These are phyloP conservation scores for Drosophila austrosaltans DNA, from an alignment of 2,888 invertebrate species.

Conservation along the genomic window DNA sequence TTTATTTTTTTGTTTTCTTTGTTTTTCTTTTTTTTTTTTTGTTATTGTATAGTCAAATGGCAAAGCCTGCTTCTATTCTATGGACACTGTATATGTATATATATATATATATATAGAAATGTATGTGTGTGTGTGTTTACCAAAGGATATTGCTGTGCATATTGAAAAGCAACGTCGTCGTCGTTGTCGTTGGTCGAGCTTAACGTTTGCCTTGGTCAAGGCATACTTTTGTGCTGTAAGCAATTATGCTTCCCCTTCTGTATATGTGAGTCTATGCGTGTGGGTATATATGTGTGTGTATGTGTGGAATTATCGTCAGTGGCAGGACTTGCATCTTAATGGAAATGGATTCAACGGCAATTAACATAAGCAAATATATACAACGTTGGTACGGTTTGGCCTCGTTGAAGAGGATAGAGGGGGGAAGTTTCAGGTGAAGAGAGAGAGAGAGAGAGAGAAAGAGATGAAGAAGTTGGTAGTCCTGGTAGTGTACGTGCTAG, in stretches of 20 bases:
- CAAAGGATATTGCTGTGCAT: slow-evolving; percentile 79
- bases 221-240: slow-evolving; percentile 63
- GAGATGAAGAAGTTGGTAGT: slow-evolving; percentile 1
- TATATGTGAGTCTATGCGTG: slow-evolving; percentile 34
- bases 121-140: slow-evolving; percentile 65
- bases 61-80: slow-evolving; percentile 25
- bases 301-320: slow-evolving; percentile 76
- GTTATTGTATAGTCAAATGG: slow-evolving; percentile 77
- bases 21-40: slow-evolving; percentile 41
- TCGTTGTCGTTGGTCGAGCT: slow-evolving; percentile 51
- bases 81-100: not conserved
- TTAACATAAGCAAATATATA: slow-evolving; percentile 82
- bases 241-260: slow-evolving; percentile 56
- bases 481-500: slow-evolving; percentile 64
- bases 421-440: not conserved
- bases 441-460: not conserved
- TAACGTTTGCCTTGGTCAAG: slow-evolving; percentile 71
- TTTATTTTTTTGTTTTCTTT: not conserved
- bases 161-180: slow-evolving; percentile 76
- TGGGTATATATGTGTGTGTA: slow-evolving; percentile 59
- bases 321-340: slow-evolving; percentile 81
- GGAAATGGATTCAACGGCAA: slow-evolving; percentile 82
- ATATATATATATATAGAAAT: slow-evolving; percentile 50
- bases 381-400: slow-evolving; percentile 64
- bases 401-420: not conserved